Evolutionary conservation across 2,113 vertebrate genomes (phyloP).

Genomic region (Arvicanthis niloticus): DNA sequence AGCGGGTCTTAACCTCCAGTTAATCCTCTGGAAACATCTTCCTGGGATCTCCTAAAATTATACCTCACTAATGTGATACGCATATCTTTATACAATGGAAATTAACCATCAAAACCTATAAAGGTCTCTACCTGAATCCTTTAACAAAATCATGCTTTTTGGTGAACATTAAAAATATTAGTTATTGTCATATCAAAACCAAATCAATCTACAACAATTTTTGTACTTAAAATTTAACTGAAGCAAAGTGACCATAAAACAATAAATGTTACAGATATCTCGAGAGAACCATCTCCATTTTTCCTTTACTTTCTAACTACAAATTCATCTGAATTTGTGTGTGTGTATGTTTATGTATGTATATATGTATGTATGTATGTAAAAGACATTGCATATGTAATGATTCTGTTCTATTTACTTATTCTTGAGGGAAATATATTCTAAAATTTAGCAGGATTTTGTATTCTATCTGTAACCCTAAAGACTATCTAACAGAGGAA

Average conservation of each 20-base stretch:
- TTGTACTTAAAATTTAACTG: neutral
- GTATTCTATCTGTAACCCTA: neutral
- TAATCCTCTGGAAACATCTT: neutral
- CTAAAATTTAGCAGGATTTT: conserved; percentile 20
- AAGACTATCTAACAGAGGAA: neutral
- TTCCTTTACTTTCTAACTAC: neutral
- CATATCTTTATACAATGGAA: neutral
- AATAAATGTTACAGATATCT: neutral
- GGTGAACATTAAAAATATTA: neutral
- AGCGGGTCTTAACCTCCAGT: too few species aligned
- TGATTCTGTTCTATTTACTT: conserved; percentile 7
- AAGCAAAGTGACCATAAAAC: neutral
- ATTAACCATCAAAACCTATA: neutral
- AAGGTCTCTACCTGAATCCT: neutral
- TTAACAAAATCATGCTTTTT: conserved; percentile 8
- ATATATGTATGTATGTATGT: neutral
- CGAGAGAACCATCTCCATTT: neutral
- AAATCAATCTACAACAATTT: neutral
- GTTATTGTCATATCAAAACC: neutral
- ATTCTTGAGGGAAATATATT: neutral
- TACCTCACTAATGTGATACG: neutral
- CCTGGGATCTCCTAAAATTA: neutral
- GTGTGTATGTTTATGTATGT: neutral
- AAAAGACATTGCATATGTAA: neutral
- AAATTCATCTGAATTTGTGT: neutral